phyloP scores from a whole-genome alignment of 2,113 vertebrate species.

The Mus pahari region DNA sequence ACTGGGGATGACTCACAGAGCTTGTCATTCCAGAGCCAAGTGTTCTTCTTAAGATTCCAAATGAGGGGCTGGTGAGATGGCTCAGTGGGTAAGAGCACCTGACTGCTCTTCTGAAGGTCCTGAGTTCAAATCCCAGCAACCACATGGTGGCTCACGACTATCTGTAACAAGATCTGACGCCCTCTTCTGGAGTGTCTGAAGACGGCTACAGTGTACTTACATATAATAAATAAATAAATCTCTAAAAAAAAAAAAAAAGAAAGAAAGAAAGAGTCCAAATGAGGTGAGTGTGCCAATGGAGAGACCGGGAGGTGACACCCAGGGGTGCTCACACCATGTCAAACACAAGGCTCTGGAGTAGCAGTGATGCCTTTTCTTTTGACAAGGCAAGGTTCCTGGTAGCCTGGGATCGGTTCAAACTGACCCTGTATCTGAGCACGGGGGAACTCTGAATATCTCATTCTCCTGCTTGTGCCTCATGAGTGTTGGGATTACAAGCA shows the following conservation, averaged over 20 bases:
- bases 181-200: too few relatives aligned
- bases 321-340: accelerated
- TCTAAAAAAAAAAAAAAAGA: too few relatives aligned
- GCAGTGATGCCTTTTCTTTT: neutral
- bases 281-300: neutral
- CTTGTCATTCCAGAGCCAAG: neutral
- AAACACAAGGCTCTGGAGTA: accelerated
- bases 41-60: neutral
- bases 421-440: neutral
- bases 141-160: too few relatives aligned
- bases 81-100: too few relatives aligned
- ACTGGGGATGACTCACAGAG: neutral
- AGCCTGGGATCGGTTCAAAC: neutral
- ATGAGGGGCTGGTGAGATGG: too few relatives aligned
- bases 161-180: too few relatives aligned
- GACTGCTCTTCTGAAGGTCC: too few relatives aligned
- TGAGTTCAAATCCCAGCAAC: too few relatives aligned
- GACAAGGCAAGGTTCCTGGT: neutral
- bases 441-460: neutral
- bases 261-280: neutral
- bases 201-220: too few relatives aligned
- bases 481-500: neutral
- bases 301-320: neutral
- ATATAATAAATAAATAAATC: too few relatives aligned
- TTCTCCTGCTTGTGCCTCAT: neutral